Evolutionary conservation across 2,113 vertebrate genomes (phyloP).

Genomic region (Sapayoa aenigma): DNA sequence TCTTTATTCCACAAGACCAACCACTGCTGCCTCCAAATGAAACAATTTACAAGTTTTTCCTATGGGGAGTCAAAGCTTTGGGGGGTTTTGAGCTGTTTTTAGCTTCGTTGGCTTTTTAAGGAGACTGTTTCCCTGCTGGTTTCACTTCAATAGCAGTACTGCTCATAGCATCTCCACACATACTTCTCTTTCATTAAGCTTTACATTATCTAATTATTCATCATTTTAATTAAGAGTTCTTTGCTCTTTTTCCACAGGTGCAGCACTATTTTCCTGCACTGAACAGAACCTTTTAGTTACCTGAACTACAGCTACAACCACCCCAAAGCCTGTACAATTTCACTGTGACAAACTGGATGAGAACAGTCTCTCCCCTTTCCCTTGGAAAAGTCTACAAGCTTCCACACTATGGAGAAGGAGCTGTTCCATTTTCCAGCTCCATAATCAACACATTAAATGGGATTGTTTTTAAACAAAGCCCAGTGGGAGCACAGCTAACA

Average conservation of each 20-base stretch:
- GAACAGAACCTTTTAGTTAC: not conserved
- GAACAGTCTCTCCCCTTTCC: not conserved
- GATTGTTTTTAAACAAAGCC: not conserved
- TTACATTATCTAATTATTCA: not conserved
- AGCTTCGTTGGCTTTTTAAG: not conserved
- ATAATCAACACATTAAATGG: not conserved
- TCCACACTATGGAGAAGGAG: not conserved
- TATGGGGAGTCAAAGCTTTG: not conserved
- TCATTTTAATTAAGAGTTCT: not conserved
- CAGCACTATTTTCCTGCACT: not conserved
- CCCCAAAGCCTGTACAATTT: not conserved
- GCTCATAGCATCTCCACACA: not conserved
- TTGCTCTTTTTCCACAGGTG: not conserved
- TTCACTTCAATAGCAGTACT: not conserved
- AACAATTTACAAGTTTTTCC: not conserved
- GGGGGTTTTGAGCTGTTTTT: not conserved
- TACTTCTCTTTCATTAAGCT: not conserved
- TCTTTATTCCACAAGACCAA: not conserved
- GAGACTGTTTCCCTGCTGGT: not conserved
- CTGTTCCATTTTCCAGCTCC: not conserved
- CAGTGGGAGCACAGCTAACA: not conserved
- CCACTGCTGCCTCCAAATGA: not conserved
- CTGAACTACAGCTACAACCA: not conserved
- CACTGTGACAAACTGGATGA: not conserved
- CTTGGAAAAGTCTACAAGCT: not conserved